Conservation (phyloP, 2,888 invertebrate genomes). For the Caenorhabditis imperialis region DNA sequence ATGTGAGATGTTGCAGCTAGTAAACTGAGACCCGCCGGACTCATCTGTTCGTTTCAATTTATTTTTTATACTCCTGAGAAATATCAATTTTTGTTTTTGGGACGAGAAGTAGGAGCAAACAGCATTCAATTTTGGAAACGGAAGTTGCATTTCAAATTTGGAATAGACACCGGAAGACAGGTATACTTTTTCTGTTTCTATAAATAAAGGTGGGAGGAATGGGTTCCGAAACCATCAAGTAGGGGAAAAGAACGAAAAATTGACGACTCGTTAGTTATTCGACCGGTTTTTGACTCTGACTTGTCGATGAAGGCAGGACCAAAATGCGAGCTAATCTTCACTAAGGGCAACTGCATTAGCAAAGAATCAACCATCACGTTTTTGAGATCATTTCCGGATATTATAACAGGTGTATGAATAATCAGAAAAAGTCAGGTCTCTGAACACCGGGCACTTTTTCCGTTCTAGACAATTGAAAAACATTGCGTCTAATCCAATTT, state of each 20-base stretch:
- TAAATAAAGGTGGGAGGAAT: no score
- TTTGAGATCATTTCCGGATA: no score
- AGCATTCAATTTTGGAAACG: no score
- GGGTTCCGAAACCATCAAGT: no score
- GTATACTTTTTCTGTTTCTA: no score
- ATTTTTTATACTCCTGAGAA: constrained; percentile 50
- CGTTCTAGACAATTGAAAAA: no score
- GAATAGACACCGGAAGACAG: not conserved
- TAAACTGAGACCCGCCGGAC: constrained; percentile 23
- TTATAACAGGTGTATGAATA: no score
- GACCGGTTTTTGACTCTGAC: constrained; percentile 35
- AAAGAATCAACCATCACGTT: constrained; percentile 12
- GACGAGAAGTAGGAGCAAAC: constrained; percentile 10
- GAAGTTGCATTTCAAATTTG: not conserved
- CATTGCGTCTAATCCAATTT: no score
- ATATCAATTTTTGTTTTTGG: not conserved
- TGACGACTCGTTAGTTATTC: constrained; percentile 33
- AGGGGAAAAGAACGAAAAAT: no score
- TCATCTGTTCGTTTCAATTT: constrained; percentile 46
- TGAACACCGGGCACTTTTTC: no score
- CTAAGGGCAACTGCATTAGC: constrained; percentile 23
- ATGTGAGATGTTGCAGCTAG: constrained; percentile 20
- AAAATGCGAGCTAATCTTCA: constrained; percentile 30
- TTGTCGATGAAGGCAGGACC: not conserved
- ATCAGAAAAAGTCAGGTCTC: no score